Conservation (phyloP, 2,888 invertebrate species). For the Meandrusa payeni region DNA sequence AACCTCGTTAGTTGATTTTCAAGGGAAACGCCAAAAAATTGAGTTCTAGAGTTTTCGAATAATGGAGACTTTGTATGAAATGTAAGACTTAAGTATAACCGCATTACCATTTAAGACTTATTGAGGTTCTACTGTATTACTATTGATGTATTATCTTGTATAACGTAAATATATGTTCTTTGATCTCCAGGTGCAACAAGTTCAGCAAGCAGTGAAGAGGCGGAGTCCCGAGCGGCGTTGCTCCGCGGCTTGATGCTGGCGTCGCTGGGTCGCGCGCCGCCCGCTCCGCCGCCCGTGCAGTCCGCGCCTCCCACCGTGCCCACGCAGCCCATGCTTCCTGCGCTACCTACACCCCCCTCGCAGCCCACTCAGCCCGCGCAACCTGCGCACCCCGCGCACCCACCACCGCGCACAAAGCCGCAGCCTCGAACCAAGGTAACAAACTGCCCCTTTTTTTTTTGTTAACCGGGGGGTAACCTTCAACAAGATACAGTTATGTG, state of each 20-base stretch:
- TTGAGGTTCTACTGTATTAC: too few relatives aligned
- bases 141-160: neutral
- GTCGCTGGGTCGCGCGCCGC: constrained; percentile 61
- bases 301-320: constrained; percentile 35
- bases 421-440: constrained; percentile 65
- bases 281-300: constrained; percentile 37
- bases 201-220: constrained; percentile 47
- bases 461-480: too few relatives aligned
- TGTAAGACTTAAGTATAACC: too few relatives aligned
- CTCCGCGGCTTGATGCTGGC: constrained; percentile 71
- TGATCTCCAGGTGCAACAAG: constrained; percentile 43
- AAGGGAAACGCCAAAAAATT: too few relatives aligned
- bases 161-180: neutral
- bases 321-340: constrained; percentile 25
- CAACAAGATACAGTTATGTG: too few relatives aligned
- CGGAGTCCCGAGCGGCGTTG: constrained; percentile 63
- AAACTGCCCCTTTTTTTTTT: too few relatives aligned
- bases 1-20: too few relatives aligned
- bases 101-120: too few relatives aligned
- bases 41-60: too few relatives aligned
- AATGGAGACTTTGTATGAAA: too few relatives aligned
- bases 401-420: constrained; percentile 59
- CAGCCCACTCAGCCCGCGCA: constrained; percentile 29
- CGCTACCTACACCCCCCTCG: constrained; percentile 27
- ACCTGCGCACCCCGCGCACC: constrained; percentile 37